Conservation (phyloP, 2,113 vertebrate genomes). For the Climacteris rufus region DNA sequence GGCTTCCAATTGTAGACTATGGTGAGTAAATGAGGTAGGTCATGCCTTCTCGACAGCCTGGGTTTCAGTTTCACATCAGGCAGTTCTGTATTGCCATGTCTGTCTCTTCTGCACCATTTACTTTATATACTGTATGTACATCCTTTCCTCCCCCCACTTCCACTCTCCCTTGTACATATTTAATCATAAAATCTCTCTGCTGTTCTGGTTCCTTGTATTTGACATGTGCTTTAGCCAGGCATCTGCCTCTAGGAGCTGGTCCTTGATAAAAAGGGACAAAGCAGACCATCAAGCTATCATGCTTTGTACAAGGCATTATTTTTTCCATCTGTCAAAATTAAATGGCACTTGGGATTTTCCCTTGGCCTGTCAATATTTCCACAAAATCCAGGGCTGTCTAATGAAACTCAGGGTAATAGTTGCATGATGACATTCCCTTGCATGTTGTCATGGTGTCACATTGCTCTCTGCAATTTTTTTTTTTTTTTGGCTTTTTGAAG, state of each 20-base stretch:
- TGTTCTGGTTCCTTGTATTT: constrained; percentile 4
- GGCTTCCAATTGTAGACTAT: background rate
- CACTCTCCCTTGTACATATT: constrained; percentile 9
- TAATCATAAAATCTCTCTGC: constrained; percentile 14
- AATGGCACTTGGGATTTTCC: background rate
- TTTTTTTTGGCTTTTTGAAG: background rate
- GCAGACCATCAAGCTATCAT: background rate
- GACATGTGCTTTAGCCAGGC: background rate
- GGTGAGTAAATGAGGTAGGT: constrained; percentile 43
- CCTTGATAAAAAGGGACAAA: constrained; percentile 3
- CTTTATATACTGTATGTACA: background rate
- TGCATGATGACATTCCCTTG: background rate
- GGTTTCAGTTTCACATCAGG: constrained; percentile 48
- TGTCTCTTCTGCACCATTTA: constrained; percentile 51
- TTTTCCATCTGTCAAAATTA: constrained; percentile 19
- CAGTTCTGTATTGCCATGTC: background rate
- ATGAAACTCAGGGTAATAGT: background rate
- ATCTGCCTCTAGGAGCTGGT: background rate
- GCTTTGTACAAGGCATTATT: background rate
- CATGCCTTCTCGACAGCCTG: constrained; percentile 1
- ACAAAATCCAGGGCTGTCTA: background rate
- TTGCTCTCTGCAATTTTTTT: background rate
- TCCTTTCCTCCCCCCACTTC: background rate
- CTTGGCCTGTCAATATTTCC: background rate
- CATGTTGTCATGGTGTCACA: background rate